phyloP scores from a whole-genome alignment of 2,888 invertebrate genomes.

The Nezara viridula region DNA sequence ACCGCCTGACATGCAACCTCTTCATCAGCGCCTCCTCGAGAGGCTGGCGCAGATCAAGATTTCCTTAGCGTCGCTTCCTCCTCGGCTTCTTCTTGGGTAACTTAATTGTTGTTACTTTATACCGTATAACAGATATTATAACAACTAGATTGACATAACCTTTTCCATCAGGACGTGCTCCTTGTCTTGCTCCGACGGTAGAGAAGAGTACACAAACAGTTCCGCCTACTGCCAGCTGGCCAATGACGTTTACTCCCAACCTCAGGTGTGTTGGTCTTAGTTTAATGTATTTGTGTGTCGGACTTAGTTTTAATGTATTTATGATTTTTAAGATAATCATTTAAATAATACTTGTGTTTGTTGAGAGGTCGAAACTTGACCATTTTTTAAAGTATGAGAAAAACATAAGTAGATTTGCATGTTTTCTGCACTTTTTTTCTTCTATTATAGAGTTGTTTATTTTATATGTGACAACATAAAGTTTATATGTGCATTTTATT shows the following conservation, averaged over 20 bases:
- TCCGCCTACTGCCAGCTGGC: conserved; percentile 72
- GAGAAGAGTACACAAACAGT: conserved; percentile 68
- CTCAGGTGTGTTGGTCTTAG: conserved; percentile 72
- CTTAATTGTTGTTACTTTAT: neutral
- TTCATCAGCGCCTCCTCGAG: conserved; percentile 91
- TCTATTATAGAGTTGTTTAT: too few relatives aligned
- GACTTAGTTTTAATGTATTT: neutral
- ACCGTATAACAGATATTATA: neutral
- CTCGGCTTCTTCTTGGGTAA: conserved; percentile 56
- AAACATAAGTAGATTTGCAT: too few relatives aligned
- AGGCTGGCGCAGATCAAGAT: conserved; percentile 88
- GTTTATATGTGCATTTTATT: too few relatives aligned
- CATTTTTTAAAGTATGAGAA: too few relatives aligned
- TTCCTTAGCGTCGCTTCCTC: conserved; percentile 71
- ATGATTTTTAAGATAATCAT: neutral
- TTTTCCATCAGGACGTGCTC: neutral
- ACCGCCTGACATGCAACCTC: conserved; percentile 88
- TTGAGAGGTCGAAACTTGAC: too few relatives aligned
- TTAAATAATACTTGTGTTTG: neutral
- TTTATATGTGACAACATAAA: too few relatives aligned
- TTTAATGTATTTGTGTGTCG: too few relatives aligned
- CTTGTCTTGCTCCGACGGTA: conserved; percentile 38
- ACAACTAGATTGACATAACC: neutral
- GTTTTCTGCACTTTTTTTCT: too few relatives aligned
- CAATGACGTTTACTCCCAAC: conserved; percentile 81